Base-by-base conservation (phyloP, 2,797 vertebrate genomes). In the Hippopotamyrus pictus region DNA sequence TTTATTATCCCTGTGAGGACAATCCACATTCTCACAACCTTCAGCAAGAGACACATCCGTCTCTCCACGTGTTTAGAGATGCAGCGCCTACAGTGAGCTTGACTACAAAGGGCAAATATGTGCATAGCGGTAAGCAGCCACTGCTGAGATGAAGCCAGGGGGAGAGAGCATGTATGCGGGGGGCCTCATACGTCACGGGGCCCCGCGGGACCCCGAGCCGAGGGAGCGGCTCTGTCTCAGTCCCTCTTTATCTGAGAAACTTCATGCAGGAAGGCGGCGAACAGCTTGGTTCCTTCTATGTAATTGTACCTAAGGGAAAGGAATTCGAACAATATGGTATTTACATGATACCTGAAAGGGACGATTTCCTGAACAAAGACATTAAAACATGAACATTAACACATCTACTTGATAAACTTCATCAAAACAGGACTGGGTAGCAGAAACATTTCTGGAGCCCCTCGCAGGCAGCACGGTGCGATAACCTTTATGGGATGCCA, bases 201-300 rank as follows among this genome's bases (percentile, higher is more conserved):
- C 22, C 22, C 79, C n/a, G 8, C 79, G n/a, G 22, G 53, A 46
- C 59, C 14, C 90, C 65, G 0, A 14, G 65, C 65, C 17, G 65
- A 73, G 4, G 12, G 5, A 17, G 65, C 65, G 5, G 29, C 93
- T 92, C 85, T 86, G 89, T 87, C 88, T 87, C 88, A 92, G 12
- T 87, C 89, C 89, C 86, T 93, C 50, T 92, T 90, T 33, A 96
- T 94, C 89, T 95, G 92, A 88, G 95, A 92, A 3, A 96, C 95
- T 92, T 96, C 95, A 37, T 96, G 89, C 88, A 96, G 92, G 93
- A 93, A 98, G 85, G 94, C 90, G 73, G 97, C 96, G 91, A 98
- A 98, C 88, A 97, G 90, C 93, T 99, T 98, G 89, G 96, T 97
- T 91, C 98, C 97, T 88, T 97, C 94, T 8, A 98, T 96, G 88